phyloP scores from a whole-genome alignment of 2,797 vertebrate genomes.

The Halcyon chelicuti region DNA sequence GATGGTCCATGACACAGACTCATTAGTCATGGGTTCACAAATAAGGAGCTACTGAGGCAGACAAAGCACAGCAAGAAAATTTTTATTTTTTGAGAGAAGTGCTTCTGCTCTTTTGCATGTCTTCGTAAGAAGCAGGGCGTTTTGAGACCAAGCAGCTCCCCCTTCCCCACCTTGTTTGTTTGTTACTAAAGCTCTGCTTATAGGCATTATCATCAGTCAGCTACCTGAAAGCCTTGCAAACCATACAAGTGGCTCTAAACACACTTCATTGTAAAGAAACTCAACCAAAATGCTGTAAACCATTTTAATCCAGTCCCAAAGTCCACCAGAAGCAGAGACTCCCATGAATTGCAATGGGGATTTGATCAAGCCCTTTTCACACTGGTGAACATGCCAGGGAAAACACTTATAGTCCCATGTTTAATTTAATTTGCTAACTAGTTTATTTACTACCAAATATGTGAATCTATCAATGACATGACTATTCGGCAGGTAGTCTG shows the following conservation, averaged over 20 bases:
- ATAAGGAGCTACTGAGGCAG: not conserved
- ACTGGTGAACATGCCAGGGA: not conserved
- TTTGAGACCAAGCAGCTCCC: not conserved
- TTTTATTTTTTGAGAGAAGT: not conserved
- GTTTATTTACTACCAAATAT: not conserved
- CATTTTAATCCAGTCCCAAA: not conserved
- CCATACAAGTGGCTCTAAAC: not conserved
- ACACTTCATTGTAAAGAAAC: not conserved
- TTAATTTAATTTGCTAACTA: constrained; percentile 9
- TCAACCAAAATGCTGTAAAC: not conserved
- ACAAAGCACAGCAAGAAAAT: not conserved
- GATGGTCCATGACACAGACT: constrained; percentile 10
- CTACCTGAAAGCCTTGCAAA: not conserved
- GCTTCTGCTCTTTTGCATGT: not conserved
- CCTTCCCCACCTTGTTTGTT: not conserved
- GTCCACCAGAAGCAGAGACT: not conserved
- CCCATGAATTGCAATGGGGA: accelerated
- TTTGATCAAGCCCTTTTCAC: not conserved
- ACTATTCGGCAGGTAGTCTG: not conserved
- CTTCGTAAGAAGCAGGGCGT: accelerated
- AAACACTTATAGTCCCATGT: not conserved
- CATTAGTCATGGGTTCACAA: not conserved
- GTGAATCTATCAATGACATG: not conserved
- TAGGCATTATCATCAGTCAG: not conserved
- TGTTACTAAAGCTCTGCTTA: not conserved